Percentiles rank a stretch among this genome's conserved stretches.
Evolutionary conservation across 1,140 invertebrate species (phyloP).

Genomic region (Brachionus rotundiformis): DNA sequence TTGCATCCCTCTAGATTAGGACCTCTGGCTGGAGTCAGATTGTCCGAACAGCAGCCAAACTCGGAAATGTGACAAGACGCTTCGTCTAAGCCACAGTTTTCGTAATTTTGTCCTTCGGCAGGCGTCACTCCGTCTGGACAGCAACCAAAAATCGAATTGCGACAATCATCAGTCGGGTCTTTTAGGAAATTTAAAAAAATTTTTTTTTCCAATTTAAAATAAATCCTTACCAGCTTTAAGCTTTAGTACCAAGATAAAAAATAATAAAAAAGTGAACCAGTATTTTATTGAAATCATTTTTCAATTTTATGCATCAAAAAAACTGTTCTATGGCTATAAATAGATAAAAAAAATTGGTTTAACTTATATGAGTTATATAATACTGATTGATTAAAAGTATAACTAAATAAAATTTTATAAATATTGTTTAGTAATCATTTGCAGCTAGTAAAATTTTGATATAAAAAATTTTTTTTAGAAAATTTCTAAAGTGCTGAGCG

Average conservation of each 20-base stretch:
- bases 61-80: constrained; percentile 71
- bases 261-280: not conserved
- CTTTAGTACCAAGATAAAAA: not conserved
- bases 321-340: not conserved
- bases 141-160: constrained; percentile 76
- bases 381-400: not conserved
- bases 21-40: constrained; percentile 69
- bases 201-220: not conserved
- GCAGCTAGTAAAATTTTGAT: not conserved
- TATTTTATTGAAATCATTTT: not conserved
- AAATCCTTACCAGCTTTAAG: not conserved
- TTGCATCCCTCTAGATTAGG: constrained; percentile 47
- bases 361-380: not conserved
- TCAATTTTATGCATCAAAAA: not conserved
- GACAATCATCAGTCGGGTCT: constrained; percentile 67
- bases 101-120: constrained; percentile 70
- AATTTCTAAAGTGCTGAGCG: not conserved
- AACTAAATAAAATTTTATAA: not conserved
- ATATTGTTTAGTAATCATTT: not conserved
- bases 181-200: constrained; percentile 52
- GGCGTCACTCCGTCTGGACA: constrained; percentile 78
- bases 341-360: not conserved
- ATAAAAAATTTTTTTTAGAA: too few species aligned
- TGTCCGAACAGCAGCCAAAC: constrained; percentile 83
- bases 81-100: constrained; percentile 60